A percentile compares a stretch with the other conserved stretches of the same genome.
These are phyloP conservation scores for Trichechus manatus DNA, from an alignment of 2,113 vertebrate genomes.

Conservation along the genomic window DNA sequence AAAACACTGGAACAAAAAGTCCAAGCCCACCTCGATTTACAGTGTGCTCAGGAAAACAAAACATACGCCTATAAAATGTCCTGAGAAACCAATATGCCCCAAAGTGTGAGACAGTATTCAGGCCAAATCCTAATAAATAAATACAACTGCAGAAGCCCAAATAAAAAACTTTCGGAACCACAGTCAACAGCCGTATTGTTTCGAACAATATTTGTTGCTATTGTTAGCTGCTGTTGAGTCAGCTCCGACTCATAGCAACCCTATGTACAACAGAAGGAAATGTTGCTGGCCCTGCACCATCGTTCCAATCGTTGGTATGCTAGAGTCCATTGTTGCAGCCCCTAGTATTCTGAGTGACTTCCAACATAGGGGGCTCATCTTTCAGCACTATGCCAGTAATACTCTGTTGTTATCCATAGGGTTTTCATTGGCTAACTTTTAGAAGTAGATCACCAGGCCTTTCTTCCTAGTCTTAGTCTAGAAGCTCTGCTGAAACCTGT, in stretches of 20 bases:
- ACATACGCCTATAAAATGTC: neutral
- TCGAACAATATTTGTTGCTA: neutral
- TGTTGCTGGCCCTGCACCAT: neutral
- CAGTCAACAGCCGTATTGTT: neutral
- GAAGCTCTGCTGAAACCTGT: neutral
- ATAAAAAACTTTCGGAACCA: neutral
- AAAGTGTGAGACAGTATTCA: neutral
- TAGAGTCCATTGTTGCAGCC: neutral
- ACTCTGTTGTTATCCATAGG: too few relatives aligned
- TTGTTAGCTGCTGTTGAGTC: neutral
- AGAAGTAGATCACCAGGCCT: neutral
- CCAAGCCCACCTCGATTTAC: neutral
- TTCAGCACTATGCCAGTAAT: too few relatives aligned
- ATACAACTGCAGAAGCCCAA: neutral
- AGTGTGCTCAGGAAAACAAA: neutral
- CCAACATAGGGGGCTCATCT: neutral
- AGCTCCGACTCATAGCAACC: neutral
- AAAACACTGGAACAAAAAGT: neutral
- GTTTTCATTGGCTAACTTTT: too few relatives aligned
- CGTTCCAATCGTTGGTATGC: neutral
- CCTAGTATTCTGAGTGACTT: neutral
- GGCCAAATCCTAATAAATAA: conserved; percentile 12
- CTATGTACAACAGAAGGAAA: neutral
- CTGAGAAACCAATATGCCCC: neutral
- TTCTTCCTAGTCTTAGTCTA: neutral